These are phyloP conservation scores for Bradypus variegatus DNA, from an alignment of 2,797 vertebrate species.

Conservation along the genomic window DNA sequence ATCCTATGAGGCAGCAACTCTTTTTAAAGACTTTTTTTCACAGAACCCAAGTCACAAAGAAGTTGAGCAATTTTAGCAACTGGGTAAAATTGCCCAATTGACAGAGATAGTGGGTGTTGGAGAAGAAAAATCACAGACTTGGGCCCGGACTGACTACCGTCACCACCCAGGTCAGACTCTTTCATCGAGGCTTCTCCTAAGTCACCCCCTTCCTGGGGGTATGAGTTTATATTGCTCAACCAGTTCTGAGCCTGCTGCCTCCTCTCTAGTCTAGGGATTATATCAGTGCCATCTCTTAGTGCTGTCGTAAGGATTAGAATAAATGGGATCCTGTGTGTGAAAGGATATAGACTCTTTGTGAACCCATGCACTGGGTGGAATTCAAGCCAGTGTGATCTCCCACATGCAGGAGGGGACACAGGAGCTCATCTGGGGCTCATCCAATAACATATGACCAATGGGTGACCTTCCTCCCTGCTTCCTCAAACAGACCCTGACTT, in stretches of 20 bases:
- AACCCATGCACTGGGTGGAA: not conserved
- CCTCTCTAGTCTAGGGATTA: not conserved
- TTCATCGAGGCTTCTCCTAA: not conserved
- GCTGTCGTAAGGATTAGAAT: not conserved
- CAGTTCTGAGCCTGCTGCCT: not conserved
- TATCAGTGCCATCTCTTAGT: not conserved
- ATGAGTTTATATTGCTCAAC: not conserved
- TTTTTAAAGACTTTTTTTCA: not conserved
- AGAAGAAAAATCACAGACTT: not conserved
- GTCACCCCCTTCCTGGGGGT: not conserved
- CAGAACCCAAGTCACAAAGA: not conserved
- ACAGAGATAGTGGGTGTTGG: not conserved
- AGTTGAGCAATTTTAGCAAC: not conserved
- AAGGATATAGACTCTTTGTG: not conserved
- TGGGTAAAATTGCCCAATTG: too few species aligned
- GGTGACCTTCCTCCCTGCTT: constrained; percentile 21
- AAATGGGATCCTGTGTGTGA: not conserved
- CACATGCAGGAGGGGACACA: not conserved
- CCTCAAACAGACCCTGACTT: constrained; percentile 39
- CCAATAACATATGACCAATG: not conserved
- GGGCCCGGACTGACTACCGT: not conserved
- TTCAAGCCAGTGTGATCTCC: not conserved
- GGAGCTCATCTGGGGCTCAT: not conserved
- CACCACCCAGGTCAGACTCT: not conserved
- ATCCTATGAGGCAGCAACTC: not conserved